These are phyloP conservation scores for Orthonyx spaldingii DNA, from an alignment of 2,113 vertebrate genomes.

Conservation along the genomic window DNA sequence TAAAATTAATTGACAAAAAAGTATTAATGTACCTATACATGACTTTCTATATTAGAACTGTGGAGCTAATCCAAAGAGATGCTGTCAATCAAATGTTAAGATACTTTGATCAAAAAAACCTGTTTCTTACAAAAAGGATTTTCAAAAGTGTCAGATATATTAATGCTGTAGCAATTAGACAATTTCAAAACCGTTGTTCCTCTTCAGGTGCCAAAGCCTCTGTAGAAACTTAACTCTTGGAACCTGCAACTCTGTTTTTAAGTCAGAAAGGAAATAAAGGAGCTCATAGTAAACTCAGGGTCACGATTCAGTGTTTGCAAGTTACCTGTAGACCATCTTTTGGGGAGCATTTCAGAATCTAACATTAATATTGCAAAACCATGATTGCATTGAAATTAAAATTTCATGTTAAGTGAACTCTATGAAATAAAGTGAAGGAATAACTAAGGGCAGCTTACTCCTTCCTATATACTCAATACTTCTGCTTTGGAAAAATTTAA, in stretches of 20 bases:
- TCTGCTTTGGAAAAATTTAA: background rate
- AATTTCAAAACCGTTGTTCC: background rate
- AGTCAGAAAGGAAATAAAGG: background rate
- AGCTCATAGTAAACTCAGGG: background rate
- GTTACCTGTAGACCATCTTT: background rate
- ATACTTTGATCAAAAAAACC: background rate
- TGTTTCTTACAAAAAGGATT: background rate
- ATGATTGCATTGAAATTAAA: background rate
- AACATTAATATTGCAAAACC: constrained; percentile 36
- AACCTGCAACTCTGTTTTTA: background rate
- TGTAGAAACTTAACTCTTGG: background rate
- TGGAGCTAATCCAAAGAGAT: background rate
- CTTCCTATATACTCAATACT: background rate
- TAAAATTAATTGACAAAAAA: background rate
- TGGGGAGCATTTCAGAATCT: background rate
- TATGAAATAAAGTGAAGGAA: background rate
- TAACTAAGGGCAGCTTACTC: background rate
- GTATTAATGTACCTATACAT: background rate
- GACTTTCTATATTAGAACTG: background rate
- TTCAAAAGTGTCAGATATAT: background rate
- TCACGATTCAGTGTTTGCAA: background rate
- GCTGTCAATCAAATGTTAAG: background rate
- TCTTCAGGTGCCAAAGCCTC: background rate
- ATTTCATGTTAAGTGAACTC: constrained; percentile 21
- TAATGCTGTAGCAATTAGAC: background rate